Percentiles rank a stretch among this genome's conserved stretches.
Evolutionary conservation across 2,888 invertebrate genomes (phyloP).

Genomic region (Andrena praecox): DNA sequence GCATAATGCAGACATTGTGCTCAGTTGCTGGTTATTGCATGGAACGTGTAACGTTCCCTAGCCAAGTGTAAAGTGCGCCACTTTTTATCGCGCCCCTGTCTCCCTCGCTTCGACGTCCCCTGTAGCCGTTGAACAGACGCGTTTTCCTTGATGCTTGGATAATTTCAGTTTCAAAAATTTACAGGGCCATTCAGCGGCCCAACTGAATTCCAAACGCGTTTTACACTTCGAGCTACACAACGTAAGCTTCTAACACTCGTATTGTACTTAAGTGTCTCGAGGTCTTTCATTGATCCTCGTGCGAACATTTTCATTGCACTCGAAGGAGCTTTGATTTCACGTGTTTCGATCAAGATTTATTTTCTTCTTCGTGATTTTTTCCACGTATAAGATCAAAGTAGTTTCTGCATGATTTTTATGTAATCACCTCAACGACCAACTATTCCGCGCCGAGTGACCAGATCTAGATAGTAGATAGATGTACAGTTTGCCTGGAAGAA

Average conservation of each 20-base stretch:
- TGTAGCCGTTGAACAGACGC: background rate
- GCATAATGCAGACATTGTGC: slow-evolving; percentile 38
- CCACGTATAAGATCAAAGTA: background rate
- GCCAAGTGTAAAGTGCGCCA: slow-evolving; percentile 19
- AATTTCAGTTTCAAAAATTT: slow-evolving; percentile 8
- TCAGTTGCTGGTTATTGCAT: slow-evolving; percentile 25
- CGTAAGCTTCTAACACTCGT: background rate
- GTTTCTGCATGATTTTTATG: background rate
- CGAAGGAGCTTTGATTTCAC: background rate
- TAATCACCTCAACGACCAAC: too few relatives aligned
- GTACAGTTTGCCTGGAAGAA: background rate
- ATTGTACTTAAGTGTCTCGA: too few relatives aligned
- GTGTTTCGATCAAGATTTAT: too few relatives aligned
- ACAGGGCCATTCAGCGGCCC: background rate
- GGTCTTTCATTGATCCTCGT: too few relatives aligned
- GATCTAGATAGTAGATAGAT: background rate
- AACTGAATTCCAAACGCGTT: background rate
- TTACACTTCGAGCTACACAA: background rate
- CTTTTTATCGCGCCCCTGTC: slow-evolving; percentile 28
- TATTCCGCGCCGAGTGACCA: background rate
- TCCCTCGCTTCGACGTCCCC: background rate
- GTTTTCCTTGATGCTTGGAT: slow-evolving; percentile 11
- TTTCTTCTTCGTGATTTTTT: too few relatives aligned
- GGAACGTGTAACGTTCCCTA: slow-evolving; percentile 2
- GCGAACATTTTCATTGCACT: background rate